Base-by-base conservation (phyloP, 1,140 invertebrate species). In the Antheraea mylitta region DNA sequence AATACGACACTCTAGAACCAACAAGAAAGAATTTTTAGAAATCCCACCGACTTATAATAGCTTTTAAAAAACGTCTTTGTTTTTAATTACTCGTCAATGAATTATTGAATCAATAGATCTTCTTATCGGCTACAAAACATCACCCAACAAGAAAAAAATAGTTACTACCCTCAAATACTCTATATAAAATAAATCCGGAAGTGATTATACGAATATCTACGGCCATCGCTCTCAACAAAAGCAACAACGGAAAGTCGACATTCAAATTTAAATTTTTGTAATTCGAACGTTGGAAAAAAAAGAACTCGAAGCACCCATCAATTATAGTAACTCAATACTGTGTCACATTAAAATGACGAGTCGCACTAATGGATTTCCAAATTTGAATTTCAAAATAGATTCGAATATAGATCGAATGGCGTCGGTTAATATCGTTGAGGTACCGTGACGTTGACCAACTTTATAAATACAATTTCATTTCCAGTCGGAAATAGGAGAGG, bases 301-400 rank as follows among this genome's bases (percentile, higher is more conserved):
- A 60, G 60, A 74, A 62, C 58, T 58, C 61, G 66, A 73, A 73
- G 71, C 86, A 80, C 72, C 83, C 83, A 88, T 91, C 89, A 89
- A 91, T 91, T 89, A 89, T 87, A 85, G 89, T 91, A 91, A 91
- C 89, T 91, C 85, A 87, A 91, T 91, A 89, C 86, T 77, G 78
- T 89, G 88, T 91, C 88, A 89, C 86, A 91, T 91, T 91, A 87
- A 90, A 86, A 89, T 89, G 86, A 89, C 86, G 85, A 89, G 85
- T 81, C 83, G 77, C 86, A 85, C 86, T 91, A 91, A 91, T 91
- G 88, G 88, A 90, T 86, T 82, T 86, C 81, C 82, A 80, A 87
- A 90, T 90, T 89, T 90, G 88, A 90, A 90, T 83, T 90, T 83
- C 85, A 79, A 89, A 89, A 86, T 83, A 79, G 66, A 71, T 81